Evolutionary conservation across 2,888 invertebrate species (phyloP).

Genomic region (Amaurobius ferox): DNA sequence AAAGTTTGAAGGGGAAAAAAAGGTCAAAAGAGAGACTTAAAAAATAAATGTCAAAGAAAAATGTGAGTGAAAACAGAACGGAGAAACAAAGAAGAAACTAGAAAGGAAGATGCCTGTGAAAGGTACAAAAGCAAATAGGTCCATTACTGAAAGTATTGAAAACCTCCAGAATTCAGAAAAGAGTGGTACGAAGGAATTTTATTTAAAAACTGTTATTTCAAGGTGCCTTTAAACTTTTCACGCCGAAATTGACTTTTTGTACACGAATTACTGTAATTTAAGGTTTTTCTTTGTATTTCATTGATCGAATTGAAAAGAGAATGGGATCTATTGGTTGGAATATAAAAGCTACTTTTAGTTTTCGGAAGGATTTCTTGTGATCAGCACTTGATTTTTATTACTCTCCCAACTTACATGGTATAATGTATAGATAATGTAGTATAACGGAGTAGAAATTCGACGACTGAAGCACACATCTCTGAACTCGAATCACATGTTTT

Average conservation of each 20-base stretch:
- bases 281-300: not conserved
- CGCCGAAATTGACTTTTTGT: not conserved
- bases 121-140: not conserved
- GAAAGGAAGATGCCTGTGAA: not conserved
- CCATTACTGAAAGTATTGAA: conserved; percentile 11
- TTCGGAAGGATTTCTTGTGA: too few species aligned
- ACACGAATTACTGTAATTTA: not conserved
- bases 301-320: too few species aligned
- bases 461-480: too few species aligned
- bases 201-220: conserved; percentile 8
- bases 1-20: not conserved
- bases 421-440: too few species aligned
- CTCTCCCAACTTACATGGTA: too few species aligned
- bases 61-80: not conserved
- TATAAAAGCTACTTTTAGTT: too few species aligned
- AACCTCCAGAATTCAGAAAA: not conserved
- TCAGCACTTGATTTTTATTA: too few species aligned
- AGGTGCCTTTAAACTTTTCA: not conserved
- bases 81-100: not conserved
- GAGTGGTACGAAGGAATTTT: conserved; percentile 1
- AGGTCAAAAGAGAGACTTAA: not conserved
- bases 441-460: too few species aligned
- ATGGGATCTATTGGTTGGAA: too few species aligned
- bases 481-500: too few species aligned
- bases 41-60: not conserved